phyloP scores from a whole-genome alignment of 2,888 invertebrate genomes.

The Synanthedon andrenaeformis region DNA sequence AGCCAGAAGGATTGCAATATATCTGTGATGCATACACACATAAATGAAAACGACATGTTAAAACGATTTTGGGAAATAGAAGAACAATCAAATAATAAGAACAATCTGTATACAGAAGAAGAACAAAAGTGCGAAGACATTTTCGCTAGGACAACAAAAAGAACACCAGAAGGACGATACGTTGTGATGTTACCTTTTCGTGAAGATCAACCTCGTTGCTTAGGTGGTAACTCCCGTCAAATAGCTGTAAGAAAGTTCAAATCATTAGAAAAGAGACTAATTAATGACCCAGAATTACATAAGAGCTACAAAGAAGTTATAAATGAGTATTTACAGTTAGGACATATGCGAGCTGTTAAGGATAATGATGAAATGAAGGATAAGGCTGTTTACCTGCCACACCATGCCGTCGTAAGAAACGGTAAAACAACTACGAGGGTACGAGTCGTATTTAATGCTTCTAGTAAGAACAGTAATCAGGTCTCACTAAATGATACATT shows the following conservation, averaged over 20 bases:
- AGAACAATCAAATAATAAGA: constrained; percentile 1
- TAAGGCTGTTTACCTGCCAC: too few species aligned
- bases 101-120: constrained; percentile 2
- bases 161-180: constrained; percentile 8
- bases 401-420: too few species aligned
- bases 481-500: too few species aligned
- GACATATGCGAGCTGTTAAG: too few species aligned
- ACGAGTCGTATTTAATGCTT: too few species aligned
- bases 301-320: too few species aligned
- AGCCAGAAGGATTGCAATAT: not conserved
- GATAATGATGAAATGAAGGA: too few species aligned
- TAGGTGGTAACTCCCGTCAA: constrained; percentile 5
- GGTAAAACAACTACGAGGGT: too few species aligned
- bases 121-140: constrained; percentile 7
- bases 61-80: constrained; percentile 12
- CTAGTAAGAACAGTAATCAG: too few species aligned
- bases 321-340: too few species aligned
- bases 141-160: constrained; percentile 3
- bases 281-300: too few species aligned
- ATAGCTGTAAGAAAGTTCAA: constrained; percentile 6
- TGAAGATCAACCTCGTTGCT: constrained; percentile 3
- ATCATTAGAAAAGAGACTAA: constrained; percentile 7
- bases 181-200: constrained; percentile 5
- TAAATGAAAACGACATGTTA: constrained; percentile 5
- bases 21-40: constrained; percentile 2